Evolutionary conservation across 2,797 vertebrate genomes (phyloP).

Genomic region (Podarcis lilfordi): DNA sequence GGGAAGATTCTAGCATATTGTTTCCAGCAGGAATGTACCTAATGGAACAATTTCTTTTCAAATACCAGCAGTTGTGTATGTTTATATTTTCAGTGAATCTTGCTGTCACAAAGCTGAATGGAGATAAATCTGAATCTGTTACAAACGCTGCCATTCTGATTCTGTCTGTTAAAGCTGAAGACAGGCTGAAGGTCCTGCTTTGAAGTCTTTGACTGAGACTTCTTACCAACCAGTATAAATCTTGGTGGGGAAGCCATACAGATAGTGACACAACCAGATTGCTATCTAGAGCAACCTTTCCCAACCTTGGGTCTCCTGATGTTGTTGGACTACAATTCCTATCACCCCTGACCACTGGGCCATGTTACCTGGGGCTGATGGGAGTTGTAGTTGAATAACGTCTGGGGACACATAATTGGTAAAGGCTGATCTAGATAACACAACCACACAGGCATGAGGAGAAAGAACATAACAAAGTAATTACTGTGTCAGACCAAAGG

Average conservation of each 20-base stretch:
- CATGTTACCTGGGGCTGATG: too few relatives aligned
- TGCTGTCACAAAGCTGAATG: not conserved
- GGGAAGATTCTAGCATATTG: not conserved
- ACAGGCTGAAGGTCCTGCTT: not conserved
- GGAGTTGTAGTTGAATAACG: too few relatives aligned
- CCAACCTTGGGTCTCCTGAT: too few relatives aligned
- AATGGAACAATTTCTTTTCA: not conserved
- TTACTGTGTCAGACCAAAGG: not conserved
- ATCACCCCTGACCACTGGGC: too few relatives aligned
- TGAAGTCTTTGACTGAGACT: not conserved
- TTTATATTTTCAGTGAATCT: slow-evolving; percentile 28
- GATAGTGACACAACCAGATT: not conserved
- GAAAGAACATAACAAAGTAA: not conserved
- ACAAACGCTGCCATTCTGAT: not conserved
- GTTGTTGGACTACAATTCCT: too few relatives aligned
- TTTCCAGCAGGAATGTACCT: not conserved
- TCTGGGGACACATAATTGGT: too few relatives aligned
- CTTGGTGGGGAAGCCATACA: not conserved
- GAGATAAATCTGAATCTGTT: slow-evolving; percentile 17
- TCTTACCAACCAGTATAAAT: not conserved
- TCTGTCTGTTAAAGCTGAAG: not conserved
- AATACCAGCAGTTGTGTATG: not conserved
- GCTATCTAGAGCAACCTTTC: not conserved
- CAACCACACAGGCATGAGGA: not conserved
- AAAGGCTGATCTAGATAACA: not conserved